Conservation (phyloP, 1,140 invertebrate species). For the Drosophila watanabei region DNA sequence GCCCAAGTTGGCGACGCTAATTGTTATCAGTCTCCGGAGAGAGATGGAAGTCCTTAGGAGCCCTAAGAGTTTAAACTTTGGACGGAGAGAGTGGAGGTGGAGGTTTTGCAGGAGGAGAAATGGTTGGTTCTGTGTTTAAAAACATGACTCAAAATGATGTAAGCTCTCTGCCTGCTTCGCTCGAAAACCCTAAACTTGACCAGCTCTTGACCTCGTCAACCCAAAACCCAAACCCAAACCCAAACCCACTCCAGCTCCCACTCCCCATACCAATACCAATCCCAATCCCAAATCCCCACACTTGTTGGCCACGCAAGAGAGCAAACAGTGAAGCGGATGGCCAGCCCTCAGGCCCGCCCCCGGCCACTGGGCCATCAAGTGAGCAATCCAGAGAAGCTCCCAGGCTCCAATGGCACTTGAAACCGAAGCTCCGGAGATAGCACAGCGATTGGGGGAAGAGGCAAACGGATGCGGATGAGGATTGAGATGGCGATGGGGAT, state of each 20-base stretch:
- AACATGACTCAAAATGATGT: slow-evolving; percentile 33
- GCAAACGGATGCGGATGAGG: slow-evolving; percentile 17
- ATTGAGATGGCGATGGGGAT: neutral
- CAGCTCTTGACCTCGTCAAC: slow-evolving; percentile 31
- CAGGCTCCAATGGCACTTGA: slow-evolving; percentile 44
- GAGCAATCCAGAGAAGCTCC: slow-evolving; percentile 58
- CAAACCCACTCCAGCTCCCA: neutral
- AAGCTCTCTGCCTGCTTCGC: neutral
- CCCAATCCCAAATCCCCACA: slow-evolving; percentile 8
- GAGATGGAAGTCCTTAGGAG: neutral
- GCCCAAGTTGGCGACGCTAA: slow-evolving; percentile 11
- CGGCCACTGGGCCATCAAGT: slow-evolving; percentile 55
- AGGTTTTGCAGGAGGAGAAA: neutral
- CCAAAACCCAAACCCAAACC: neutral
- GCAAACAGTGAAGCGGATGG: slow-evolving; percentile 30
- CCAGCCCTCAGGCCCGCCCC: neutral
- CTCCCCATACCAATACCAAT: neutral
- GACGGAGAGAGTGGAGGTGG: neutral
- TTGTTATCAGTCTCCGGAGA: slow-evolving; percentile 10
- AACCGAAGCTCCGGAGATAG: slow-evolving; percentile 25
- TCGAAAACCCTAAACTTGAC: slow-evolving; percentile 5
- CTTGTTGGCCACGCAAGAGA: slow-evolving; percentile 36
- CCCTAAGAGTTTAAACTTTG: neutral
- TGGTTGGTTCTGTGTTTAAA: neutral
- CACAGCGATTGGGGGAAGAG: neutral